A percentile compares a stretch with the other conserved stretches of the same genome.
Conservation (phyloP, 2,113 vertebrate genomes). For the Nothocercus nigrocapillus region DNA sequence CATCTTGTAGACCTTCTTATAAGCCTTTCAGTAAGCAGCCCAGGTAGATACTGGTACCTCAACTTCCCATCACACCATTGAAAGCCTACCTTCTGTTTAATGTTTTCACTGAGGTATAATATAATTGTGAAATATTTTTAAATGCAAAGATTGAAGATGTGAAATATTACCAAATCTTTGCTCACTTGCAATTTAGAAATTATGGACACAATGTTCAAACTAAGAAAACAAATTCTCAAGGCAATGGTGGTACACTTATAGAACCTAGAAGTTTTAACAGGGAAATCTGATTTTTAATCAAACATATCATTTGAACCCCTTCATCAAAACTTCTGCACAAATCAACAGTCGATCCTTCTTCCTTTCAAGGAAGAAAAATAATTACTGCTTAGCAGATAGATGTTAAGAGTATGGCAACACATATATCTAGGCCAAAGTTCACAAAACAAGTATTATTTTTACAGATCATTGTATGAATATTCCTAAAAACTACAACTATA, state of each 20-base stretch:
- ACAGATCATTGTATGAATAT: neutral
- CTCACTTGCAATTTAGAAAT: neutral
- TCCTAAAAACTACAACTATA: neutral
- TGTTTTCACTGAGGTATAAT: neutral
- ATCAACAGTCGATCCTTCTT: neutral
- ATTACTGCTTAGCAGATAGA: neutral
- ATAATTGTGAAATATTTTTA: neutral
- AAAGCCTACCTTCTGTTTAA: neutral
- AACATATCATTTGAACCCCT: neutral
- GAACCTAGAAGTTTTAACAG: neutral
- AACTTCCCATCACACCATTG: neutral
- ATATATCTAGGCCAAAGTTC: neutral
- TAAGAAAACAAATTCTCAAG: neutral
- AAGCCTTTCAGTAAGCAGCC: neutral
- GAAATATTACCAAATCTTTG: neutral
- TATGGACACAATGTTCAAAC: neutral
- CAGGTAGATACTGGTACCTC: neutral
- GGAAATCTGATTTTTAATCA: neutral
- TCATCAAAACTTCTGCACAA: neutral
- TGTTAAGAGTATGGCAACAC: neutral
- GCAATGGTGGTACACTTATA: neutral
- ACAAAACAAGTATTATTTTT: neutral
- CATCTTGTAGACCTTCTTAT: neutral
- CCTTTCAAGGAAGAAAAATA: neutral
- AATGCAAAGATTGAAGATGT: neutral